A percentile compares a stretch with the other conserved stretches of the same genome.
These are phyloP conservation scores for Scaeva pyrastri DNA, from an alignment of 2,888 invertebrate species.

Conservation along the genomic window DNA sequence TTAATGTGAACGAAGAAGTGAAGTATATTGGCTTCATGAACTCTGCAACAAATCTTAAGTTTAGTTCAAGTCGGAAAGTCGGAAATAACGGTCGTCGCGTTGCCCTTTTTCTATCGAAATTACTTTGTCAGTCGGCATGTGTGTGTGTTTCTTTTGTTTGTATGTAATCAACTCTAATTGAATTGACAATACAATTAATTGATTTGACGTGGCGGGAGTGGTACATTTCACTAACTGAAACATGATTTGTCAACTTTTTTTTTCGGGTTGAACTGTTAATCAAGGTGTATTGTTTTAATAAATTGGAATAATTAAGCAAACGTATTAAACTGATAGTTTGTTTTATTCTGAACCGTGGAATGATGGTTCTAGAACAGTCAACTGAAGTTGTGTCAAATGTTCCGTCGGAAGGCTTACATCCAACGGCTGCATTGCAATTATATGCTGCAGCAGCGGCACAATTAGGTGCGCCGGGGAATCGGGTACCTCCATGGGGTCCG, in stretches of 20 bases:
- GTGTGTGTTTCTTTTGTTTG: constrained; percentile 39
- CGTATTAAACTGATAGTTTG: constrained; percentile 35
- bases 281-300: constrained; percentile 45
- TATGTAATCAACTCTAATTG: constrained; percentile 71
- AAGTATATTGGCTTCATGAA: constrained; percentile 79
- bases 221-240: constrained; percentile 58
- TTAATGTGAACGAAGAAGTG: constrained; percentile 33
- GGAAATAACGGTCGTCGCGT: constrained; percentile 79
- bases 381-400: constrained; percentile 77
- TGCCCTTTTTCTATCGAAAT: constrained; percentile 47
- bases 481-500: constrained; percentile 82
- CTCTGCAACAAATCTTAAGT: constrained; percentile 79
- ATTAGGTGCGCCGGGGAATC: constrained; percentile 82
- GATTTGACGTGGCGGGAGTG: constrained; percentile 67
- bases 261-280: constrained; percentile 48
- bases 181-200: constrained; percentile 69
- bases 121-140: constrained; percentile 31
- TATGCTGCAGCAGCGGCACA: constrained; percentile 83
- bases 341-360: constrained; percentile 37
- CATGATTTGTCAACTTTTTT: constrained; percentile 39
- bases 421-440: constrained; percentile 82
- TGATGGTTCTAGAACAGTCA: constrained; percentile 70
- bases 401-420: constrained; percentile 82
- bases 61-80: constrained; percentile 83
- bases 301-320: constrained; percentile 41